Conservation (phyloP, 64 coral and sea anemone species). For the Montipora cactus region DNA sequence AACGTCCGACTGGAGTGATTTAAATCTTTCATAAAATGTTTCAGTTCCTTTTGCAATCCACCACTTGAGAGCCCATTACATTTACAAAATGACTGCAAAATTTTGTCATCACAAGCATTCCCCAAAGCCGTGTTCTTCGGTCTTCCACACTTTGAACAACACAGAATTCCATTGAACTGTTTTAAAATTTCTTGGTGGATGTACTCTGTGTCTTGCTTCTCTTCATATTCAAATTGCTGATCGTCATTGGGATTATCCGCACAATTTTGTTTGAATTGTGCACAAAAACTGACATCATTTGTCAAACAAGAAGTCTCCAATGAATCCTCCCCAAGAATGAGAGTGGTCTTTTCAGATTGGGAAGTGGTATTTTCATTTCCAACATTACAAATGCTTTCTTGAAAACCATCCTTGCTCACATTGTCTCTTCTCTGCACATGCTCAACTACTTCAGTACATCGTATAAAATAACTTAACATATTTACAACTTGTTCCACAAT, state of each 20-base stretch:
- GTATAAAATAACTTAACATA: slow-evolving; percentile 94
- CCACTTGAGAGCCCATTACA: slow-evolving; percentile 38
- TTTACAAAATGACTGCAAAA: background rate
- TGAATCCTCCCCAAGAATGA: background rate
- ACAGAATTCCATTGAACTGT: background rate
- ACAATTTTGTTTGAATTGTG: slow-evolving; percentile 1
- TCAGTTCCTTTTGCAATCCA: slow-evolving; percentile 69
- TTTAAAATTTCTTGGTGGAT: background rate
- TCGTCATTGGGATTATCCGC: background rate
- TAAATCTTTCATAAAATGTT: slow-evolving; percentile 67
- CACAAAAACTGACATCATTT: background rate
- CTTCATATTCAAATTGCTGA: background rate
- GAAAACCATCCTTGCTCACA: background rate
- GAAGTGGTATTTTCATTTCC: slow-evolving; percentile 16
- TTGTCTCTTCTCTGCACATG: slow-evolving; percentile 71
- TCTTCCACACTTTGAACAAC: background rate
- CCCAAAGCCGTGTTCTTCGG: background rate
- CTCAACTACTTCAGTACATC: slow-evolving; percentile 97
- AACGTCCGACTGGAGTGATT: slow-evolving; percentile 62
- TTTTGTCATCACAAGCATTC: background rate
- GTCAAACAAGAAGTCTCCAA: slow-evolving; percentile 24
- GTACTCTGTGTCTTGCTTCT: background rate
- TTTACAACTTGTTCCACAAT: slow-evolving; percentile 74
- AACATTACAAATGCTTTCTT: background rate
- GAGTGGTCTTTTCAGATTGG: background rate